phyloP scores from a whole-genome alignment of 2,113 vertebrate species.

The Rhodinocichla rosea region DNA sequence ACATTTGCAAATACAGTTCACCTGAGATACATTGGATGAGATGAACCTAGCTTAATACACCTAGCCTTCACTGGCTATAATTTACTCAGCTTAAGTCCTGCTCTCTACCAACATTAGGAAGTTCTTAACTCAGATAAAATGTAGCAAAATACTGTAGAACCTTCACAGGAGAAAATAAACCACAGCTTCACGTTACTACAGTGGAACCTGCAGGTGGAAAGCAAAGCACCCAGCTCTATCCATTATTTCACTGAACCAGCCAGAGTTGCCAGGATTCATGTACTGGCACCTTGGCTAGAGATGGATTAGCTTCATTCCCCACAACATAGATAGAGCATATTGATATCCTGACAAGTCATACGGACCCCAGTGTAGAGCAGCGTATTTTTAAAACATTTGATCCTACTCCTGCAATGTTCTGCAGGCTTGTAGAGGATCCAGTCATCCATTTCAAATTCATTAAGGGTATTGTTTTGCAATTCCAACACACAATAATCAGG shows the following conservation, averaged over 20 bases:
- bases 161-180: not conserved
- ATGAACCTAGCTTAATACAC: not conserved
- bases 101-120: not conserved
- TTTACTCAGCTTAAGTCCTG: not conserved
- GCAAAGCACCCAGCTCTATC: not conserved
- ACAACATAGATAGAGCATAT: not conserved
- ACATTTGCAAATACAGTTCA: not conserved
- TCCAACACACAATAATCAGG: not conserved
- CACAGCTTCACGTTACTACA: not conserved
- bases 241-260: not conserved
- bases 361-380: rapidly evolving
- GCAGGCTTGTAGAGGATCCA: not conserved
- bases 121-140: not conserved
- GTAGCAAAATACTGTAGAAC: not conserved
- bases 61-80: not conserved
- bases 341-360: not conserved
- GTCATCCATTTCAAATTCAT: not conserved
- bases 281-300: not conserved
- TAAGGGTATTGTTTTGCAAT: conserved; percentile 13
- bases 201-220: not conserved
- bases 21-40: not conserved
- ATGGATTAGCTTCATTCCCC: not conserved
- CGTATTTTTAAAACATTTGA: not conserved
- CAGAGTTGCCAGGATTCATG: not conserved
- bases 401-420: not conserved